Percentiles rank a stretch among this genome's conserved stretches.
These are phyloP conservation scores for Thalassophryne amazonica DNA, from an alignment of 2,797 vertebrate genomes.

Conservation along the genomic window DNA sequence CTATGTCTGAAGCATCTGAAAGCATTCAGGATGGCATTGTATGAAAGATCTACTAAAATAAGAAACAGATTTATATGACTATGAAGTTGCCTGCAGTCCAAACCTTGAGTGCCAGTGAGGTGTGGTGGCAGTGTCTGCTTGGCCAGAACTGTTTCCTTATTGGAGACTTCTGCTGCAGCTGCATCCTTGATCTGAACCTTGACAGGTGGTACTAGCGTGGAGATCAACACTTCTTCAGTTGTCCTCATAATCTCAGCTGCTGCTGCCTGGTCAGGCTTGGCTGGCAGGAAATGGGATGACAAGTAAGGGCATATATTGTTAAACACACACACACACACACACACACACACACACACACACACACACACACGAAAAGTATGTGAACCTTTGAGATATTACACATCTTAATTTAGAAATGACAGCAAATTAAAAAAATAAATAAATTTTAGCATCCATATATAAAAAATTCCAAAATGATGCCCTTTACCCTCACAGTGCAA, in stretches of 20 bases:
- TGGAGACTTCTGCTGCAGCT: slow-evolving; percentile 13
- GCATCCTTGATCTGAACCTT: slow-evolving; percentile 6
- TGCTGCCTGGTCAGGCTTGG: slow-evolving; percentile 28
- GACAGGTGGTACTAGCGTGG: slow-evolving; percentile 5
- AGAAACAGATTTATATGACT: too few relatives aligned
- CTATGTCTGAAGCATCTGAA: slow-evolving; percentile 84
- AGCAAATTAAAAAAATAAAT: too few relatives aligned
- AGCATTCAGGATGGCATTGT: slow-evolving; percentile 1
- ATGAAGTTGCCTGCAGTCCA: slow-evolving; percentile 3
- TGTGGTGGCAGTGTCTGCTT: slow-evolving; percentile 5
- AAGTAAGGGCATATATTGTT: neutral
- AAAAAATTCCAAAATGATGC: too few relatives aligned
- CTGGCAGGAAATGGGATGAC: slow-evolving; percentile 30
- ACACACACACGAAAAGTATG: neutral
- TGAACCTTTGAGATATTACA: too few relatives aligned
- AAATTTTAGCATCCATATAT: too few relatives aligned
- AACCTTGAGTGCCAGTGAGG: slow-evolving; percentile 52
- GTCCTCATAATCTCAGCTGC: slow-evolving; percentile 13
- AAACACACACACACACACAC: neutral
- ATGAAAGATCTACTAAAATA: neutral
- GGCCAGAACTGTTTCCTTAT: slow-evolving; percentile 17
- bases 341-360: neutral
- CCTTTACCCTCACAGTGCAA: too few relatives aligned
- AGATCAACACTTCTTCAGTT: slow-evolving; percentile 8
- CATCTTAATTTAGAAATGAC: too few relatives aligned